phyloP scores from a whole-genome alignment of 1,140 invertebrate genomes.

The Zaprionus davidi region DNA sequence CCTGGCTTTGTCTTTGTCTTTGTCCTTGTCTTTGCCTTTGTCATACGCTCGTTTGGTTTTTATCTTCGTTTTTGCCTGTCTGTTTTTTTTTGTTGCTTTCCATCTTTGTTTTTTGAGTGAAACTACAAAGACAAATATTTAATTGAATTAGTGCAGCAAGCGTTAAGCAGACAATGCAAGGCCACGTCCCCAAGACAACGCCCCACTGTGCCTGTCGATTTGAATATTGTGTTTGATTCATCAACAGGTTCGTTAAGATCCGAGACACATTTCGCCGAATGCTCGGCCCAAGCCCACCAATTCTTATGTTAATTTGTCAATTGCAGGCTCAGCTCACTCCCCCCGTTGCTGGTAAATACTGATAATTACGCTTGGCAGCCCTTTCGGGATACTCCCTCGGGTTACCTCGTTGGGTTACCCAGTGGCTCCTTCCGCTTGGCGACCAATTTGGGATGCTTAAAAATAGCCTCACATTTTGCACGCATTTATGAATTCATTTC shows the following conservation, averaged over 20 bases:
- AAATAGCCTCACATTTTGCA: slow-evolving; percentile 71
- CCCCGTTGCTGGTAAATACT: slow-evolving; percentile 59
- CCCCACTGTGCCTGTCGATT: slow-evolving; percentile 43
- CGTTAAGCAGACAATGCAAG: slow-evolving; percentile 76
- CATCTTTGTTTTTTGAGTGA: slow-evolving; percentile 18
- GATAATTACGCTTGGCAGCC: slow-evolving; percentile 61
- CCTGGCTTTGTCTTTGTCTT: slow-evolving; percentile 40
- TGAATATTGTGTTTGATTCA: slow-evolving; percentile 73
- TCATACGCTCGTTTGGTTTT: slow-evolving; percentile 45
- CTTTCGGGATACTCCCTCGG: neutral
- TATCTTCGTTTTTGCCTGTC: slow-evolving; percentile 38
- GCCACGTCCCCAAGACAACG: slow-evolving; percentile 36
- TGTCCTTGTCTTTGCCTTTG: slow-evolving; percentile 57
- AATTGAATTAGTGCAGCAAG: slow-evolving; percentile 82
- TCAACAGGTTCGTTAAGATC: slow-evolving; percentile 78
- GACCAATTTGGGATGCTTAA: slow-evolving; percentile 59
- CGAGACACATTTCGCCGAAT: slow-evolving; percentile 18
- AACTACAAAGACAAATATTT: slow-evolving; percentile 83
- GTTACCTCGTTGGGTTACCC: neutral
- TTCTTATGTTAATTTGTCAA: slow-evolving; percentile 80
- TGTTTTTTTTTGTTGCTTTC: slow-evolving; percentile 12
- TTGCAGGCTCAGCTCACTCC: slow-evolving; percentile 40
- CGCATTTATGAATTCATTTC: slow-evolving; percentile 62
- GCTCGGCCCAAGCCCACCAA: slow-evolving; percentile 31
- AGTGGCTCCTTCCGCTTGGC: neutral